Conservation (phyloP, 2,113 vertebrate species). For the Telmatochromis brachygnathus region DNA sequence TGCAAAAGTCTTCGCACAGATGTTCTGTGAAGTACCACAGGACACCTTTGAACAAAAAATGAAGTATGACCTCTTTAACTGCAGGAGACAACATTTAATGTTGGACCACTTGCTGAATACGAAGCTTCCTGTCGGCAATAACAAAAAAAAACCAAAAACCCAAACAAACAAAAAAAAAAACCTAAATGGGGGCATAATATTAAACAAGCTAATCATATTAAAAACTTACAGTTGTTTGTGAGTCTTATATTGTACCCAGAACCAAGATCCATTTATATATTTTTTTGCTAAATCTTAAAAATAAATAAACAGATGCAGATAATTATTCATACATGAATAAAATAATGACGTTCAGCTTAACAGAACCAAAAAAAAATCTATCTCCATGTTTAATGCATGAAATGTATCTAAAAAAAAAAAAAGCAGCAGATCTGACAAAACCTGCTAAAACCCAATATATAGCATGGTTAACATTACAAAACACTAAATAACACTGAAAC, state of each 20-base stretch:
- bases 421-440: neutral
- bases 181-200: neutral
- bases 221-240: neutral
- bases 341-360: neutral
- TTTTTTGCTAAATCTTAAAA: neutral
- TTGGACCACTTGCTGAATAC: neutral
- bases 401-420: neutral
- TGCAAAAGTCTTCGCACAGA: neutral
- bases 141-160: rapidly evolving
- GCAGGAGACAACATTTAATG: neutral
- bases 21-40: neutral
- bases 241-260: neutral
- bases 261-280: neutral
- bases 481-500: neutral
- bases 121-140: neutral
- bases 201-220: neutral
- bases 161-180: neutral
- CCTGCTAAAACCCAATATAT: neutral
- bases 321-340: neutral
- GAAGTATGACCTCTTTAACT: neutral
- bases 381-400: neutral
- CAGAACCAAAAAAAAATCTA: neutral
- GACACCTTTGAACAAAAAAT: conserved; percentile 22
- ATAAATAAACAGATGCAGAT: neutral
- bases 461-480: neutral